Evolutionary conservation across 2,797 vertebrate species (phyloP).

Genomic region (Rhadinocentrus ornatus): DNA sequence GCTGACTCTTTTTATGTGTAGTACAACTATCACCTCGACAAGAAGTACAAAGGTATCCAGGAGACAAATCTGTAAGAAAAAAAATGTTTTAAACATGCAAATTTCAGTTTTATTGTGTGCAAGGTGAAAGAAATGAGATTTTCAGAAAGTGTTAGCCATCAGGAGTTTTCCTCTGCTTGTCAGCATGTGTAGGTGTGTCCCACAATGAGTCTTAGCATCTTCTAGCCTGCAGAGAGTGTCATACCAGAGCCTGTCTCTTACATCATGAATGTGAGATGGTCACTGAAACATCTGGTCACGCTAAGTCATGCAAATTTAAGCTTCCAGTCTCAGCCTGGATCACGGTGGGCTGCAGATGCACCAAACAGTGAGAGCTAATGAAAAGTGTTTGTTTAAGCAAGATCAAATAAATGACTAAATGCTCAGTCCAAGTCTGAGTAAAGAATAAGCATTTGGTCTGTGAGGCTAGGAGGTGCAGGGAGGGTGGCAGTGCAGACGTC

Average conservation of each 20-base stretch:
- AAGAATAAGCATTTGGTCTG: slow-evolving; percentile 31
- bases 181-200: slow-evolving; percentile 43
- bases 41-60: slow-evolving; percentile 36
- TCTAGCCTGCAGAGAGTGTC: slow-evolving; percentile 45
- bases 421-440: slow-evolving; percentile 23
- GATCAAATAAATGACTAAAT: slow-evolving; percentile 40
- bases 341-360: neutral
- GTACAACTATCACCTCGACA: neutral
- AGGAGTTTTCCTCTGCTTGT: slow-evolving; percentile 36
- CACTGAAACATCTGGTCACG: slow-evolving; percentile 69
- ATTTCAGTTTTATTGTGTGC: slow-evolving; percentile 51
- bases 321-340: slow-evolving; percentile 4
- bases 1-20: neutral
- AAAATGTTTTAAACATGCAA: slow-evolving; percentile 49
- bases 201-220: slow-evolving; percentile 34
- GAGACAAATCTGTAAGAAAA: neutral
- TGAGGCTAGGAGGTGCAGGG: slow-evolving; percentile 8
- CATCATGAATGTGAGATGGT: slow-evolving; percentile 27
- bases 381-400: slow-evolving; percentile 21
- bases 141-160: slow-evolving; percentile 41
- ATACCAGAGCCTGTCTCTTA: slow-evolving; percentile 52
- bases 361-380: slow-evolving; percentile 25
- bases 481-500: slow-evolving; percentile 36
- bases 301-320: slow-evolving; percentile 38
- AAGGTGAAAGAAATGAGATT: slow-evolving; percentile 49